Base-by-base conservation (phyloP, 2,888 invertebrate genomes). In the Spodoptera exigua region DNA sequence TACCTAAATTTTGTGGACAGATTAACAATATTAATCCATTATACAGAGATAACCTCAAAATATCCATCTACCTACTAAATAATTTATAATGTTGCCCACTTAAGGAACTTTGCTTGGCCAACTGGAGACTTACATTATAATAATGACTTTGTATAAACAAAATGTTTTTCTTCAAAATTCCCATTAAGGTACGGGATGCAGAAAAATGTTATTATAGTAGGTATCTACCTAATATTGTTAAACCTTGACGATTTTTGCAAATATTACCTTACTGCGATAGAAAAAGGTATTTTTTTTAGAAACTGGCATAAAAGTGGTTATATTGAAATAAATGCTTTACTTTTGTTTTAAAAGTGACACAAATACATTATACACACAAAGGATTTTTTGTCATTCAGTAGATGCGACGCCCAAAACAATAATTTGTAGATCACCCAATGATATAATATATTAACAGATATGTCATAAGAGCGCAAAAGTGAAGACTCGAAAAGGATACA, bases 81-180 rank as follows among this genome's bases (percentile, higher is more conserved):
- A 81, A 81, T 82, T 71, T 78, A 81, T 78, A 77, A 72, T 70
- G 63, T 59, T 58, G 66, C 62, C 73, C 79, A 78, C 76, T 78
- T 78, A 78, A 72, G 79, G 57, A 75, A 79, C 65, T 79, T 75
- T 70, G 78, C 69, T 76, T 60, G 76, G 68, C 88, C 92, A 92
- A 89, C 89, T 91, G 90, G 85, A 89, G 91, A 89, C 88, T 81
- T 78, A 81, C 87, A 92, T 93, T 93, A 92, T 88, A 82, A 88
- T 93, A 93, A 93, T 86, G 90, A 91, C 88, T 70, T 87, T 89
- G 80, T 78, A 87, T 86, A 87, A 90, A 87, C 87, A 81, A 81
- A 80, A 81, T 69, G 68, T 79, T 84, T 86, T 89, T 90, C 79
- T 87, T 85, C 73, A 76, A 81, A 90, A 90, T 81, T 87, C 88